Percentiles rank a stretch among this genome's conserved stretches.
Conservation (phyloP, 2,888 invertebrate species). For the Tenthredo distinguenda region DNA sequence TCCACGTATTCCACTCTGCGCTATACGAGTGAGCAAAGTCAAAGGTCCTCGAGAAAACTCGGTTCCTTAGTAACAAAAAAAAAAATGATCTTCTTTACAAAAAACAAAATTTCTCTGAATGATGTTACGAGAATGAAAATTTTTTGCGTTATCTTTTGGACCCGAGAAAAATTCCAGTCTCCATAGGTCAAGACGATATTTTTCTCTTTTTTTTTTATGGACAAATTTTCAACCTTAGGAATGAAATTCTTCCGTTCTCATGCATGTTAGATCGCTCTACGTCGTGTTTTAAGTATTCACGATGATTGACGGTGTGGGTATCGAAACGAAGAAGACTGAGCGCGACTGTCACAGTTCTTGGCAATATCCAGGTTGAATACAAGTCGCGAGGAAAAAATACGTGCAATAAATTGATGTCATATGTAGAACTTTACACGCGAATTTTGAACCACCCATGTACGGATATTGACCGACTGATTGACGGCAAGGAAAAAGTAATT, state of each 20-base stretch:
- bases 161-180: not conserved
- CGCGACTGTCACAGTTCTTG: constrained; percentile 12
- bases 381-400: not conserved
- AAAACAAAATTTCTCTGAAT: not conserved
- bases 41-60: not conserved
- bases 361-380: constrained; percentile 2
- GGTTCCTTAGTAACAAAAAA: not conserved
- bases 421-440: not conserved
- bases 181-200: not conserved
- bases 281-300: not conserved
- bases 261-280: not conserved
- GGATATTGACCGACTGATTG: constrained; percentile 19
- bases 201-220: not conserved
- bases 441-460: not conserved
- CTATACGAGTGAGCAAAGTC: not conserved
- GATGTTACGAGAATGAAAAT: constrained; percentile 1
- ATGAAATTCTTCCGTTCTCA: not conserved
- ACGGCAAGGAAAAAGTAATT: constrained; percentile 26
- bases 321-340: constrained; percentile 24
- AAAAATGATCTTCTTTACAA: too few relatives aligned
- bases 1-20: not conserved
- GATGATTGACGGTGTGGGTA: constrained; percentile 33
- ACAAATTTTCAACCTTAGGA: not conserved
- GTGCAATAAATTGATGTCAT: constrained; percentile 11
- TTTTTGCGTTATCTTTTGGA: not conserved